A percentile compares a stretch with the other conserved stretches of the same genome.
phyloP scores from a whole-genome alignment of 2,888 invertebrate genomes.

The Lasioglossum morio region DNA sequence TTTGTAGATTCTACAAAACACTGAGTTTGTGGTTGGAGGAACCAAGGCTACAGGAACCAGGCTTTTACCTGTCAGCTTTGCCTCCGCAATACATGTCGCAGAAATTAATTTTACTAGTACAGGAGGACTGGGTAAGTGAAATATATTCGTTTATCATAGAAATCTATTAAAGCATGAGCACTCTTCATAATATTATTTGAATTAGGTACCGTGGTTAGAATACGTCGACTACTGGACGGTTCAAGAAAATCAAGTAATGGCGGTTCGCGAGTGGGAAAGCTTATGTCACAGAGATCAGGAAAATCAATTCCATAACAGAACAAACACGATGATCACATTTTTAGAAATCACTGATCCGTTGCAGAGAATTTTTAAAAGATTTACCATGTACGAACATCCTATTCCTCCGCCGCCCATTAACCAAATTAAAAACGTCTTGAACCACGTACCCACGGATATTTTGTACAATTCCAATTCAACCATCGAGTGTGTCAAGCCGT shows the following conservation, averaged over 20 bases:
- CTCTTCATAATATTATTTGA: conserved; percentile 37
- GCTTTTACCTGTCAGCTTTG: conserved; percentile 88
- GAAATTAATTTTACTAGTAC: conserved; percentile 88
- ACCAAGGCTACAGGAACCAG: conserved; percentile 89
- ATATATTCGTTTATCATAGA: conserved; percentile 1
- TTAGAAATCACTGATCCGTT: conserved; percentile 84
- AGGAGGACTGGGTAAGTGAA: conserved; percentile 86
- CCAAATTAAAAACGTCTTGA: conserved; percentile 84
- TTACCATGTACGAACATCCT: conserved; percentile 89
- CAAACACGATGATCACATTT: conserved; percentile 67
- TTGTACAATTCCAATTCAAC: conserved; percentile 84
- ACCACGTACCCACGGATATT: conserved; percentile 82
- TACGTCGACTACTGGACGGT: conserved; percentile 87
- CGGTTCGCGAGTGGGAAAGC: conserved; percentile 86
- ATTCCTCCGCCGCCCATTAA: conserved; percentile 86
- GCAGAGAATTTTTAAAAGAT: conserved; percentile 86
- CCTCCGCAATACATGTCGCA: conserved; percentile 91
- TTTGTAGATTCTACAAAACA: conserved; percentile 87
- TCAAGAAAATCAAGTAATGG: conserved; percentile 85
- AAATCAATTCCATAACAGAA: conserved; percentile 72
- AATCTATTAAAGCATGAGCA: background rate
- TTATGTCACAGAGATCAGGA: conserved; percentile 85
- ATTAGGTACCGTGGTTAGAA: conserved; percentile 88
- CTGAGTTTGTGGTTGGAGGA: conserved; percentile 92
- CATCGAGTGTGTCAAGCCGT: conserved; percentile 84